A percentile compares a stretch with the other conserved stretches of the same genome.
Evolutionary conservation across 2,113 vertebrate species (phyloP).

Genomic region (Nothobranchius furzeri): DNA sequence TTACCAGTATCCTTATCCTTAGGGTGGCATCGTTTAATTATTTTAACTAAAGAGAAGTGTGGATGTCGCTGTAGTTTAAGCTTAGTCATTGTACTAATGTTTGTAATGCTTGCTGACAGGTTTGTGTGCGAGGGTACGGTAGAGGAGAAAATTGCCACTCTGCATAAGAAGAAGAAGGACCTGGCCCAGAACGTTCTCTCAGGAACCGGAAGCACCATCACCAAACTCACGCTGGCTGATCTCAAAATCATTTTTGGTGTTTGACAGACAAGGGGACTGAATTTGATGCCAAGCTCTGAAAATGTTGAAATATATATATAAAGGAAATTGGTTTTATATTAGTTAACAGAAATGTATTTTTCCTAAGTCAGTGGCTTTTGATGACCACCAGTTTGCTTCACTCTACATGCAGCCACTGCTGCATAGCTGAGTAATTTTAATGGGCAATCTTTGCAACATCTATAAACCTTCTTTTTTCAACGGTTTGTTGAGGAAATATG

Average conservation of each 20-base stretch:
- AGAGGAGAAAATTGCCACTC: constrained; percentile 91
- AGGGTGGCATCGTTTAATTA: too few relatives aligned
- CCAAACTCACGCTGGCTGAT: constrained; percentile 91
- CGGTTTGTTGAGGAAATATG: too few relatives aligned
- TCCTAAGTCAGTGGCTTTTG: background rate
- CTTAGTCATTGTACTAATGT: background rate
- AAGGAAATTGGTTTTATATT: too few relatives aligned
- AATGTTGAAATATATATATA: too few relatives aligned
- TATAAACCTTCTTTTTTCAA: too few relatives aligned
- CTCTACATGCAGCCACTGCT: background rate
- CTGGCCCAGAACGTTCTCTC: constrained; percentile 91
- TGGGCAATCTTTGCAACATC: too few relatives aligned
- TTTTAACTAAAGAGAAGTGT: too few relatives aligned
- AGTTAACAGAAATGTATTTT: too few relatives aligned
- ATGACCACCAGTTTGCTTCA: too few relatives aligned
- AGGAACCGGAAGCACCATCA: constrained; percentile 81
- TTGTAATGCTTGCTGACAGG: constrained; percentile 65
- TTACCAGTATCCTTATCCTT: too few relatives aligned
- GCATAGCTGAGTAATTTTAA: too few relatives aligned
- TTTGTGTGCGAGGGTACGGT: constrained; percentile 93
- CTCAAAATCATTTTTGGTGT: constrained; percentile 89
- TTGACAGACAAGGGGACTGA: constrained; percentile 39
- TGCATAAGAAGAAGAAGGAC: constrained; percentile 91
- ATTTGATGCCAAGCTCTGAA: too few relatives aligned
- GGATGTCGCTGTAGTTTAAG: background rate